Percentiles rank a stretch among this genome's conserved stretches.
Conservation (phyloP, 2,888 invertebrate genomes). For the Antheraea assamensis region DNA sequence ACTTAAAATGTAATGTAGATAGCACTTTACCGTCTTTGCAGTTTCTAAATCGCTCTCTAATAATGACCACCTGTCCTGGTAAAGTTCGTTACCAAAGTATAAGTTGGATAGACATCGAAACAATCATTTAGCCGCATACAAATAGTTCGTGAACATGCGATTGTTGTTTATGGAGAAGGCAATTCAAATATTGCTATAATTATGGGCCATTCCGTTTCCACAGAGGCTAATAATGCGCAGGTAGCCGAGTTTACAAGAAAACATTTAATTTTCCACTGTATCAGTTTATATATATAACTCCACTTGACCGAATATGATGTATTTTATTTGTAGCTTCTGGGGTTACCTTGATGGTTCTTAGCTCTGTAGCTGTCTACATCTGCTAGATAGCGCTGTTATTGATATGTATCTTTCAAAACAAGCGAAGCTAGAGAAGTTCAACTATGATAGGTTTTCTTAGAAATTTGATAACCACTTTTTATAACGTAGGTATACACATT, state of each 20-base stretch:
- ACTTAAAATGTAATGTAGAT: no score
- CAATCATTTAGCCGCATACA: conserved; percentile 61
- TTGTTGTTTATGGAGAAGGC: conserved; percentile 66
- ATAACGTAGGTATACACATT: no score
- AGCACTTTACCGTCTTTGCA: neutral
- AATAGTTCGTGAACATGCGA: conserved; percentile 71
- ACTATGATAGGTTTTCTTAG: no score
- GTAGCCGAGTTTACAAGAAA: conserved; percentile 57
- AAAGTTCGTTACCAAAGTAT: conserved; percentile 24
- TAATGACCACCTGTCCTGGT: conserved; percentile 7
- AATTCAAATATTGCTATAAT: conserved; percentile 75
- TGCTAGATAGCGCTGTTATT: neutral
- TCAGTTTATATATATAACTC: conserved; percentile 26
- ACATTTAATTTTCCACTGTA: conserved; percentile 45
- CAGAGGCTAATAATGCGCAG: conserved; percentile 65
- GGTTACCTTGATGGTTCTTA: no score
- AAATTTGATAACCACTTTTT: neutral
- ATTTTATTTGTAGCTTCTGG: no score
- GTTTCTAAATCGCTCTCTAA: neutral
- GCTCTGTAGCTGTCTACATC: no score
- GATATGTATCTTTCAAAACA: neutral
- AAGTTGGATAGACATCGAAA: conserved; percentile 50
- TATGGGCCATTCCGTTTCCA: conserved; percentile 70
- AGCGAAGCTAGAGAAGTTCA: neutral
- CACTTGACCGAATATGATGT: neutral